phyloP scores from a whole-genome alignment of 2,113 vertebrate species.

The Orthonyx spaldingii region DNA sequence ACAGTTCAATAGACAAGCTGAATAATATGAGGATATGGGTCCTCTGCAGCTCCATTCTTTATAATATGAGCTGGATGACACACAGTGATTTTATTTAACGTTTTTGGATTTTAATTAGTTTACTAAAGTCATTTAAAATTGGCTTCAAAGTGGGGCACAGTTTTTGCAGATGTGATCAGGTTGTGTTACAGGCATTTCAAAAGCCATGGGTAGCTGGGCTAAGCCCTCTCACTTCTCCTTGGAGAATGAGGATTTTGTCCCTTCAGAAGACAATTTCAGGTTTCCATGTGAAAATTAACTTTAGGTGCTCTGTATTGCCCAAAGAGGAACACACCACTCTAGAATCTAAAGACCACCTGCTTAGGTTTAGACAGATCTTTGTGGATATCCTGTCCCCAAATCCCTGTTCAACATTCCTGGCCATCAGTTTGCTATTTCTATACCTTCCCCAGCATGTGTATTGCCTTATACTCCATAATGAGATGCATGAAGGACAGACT shows the following conservation, averaged over 20 bases:
- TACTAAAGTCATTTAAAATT: neutral
- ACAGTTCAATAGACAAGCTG: neutral
- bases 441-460: neutral
- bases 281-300: neutral
- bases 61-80: neutral
- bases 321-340: neutral
- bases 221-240: neutral
- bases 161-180: neutral
- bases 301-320: neutral
- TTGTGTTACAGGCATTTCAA: neutral
- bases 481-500: neutral
- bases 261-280: neutral
- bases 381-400: neutral
- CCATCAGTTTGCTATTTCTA: neutral
- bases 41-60: neutral
- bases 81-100: neutral
- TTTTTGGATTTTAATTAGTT: neutral
- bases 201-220: neutral
- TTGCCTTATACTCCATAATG: neutral
- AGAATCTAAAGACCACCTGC: neutral
- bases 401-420: neutral
- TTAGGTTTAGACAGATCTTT: neutral
- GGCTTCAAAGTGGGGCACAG: neutral
- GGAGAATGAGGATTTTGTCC: neutral
- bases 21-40: neutral